phyloP scores from a whole-genome alignment of 2,888 invertebrate species.

The Anthrax anthrax region DNA sequence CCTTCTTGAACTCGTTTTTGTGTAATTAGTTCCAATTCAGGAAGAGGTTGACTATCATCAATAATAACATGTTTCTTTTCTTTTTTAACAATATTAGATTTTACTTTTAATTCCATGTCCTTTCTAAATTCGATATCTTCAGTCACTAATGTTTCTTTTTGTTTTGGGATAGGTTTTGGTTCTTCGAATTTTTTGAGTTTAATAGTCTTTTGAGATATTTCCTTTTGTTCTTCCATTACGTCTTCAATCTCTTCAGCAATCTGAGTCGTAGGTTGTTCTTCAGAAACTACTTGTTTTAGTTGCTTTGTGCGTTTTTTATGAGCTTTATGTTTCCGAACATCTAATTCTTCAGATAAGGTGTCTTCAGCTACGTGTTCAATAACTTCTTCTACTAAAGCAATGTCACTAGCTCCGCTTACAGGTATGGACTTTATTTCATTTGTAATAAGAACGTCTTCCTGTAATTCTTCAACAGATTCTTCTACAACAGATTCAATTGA shows the following conservation, averaged over 20 bases:
- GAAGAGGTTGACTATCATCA: conserved; percentile 41
- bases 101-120: conserved; percentile 41
- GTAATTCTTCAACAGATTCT: conserved; percentile 28
- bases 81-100: conserved; percentile 37
- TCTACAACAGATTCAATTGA: conserved; percentile 30
- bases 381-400: conserved; percentile 29
- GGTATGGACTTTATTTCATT: conserved; percentile 26
- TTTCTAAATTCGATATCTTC: conserved; percentile 34
- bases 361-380: conserved; percentile 23
- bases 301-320: conserved; percentile 31
- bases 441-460: conserved; percentile 28
- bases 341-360: conserved; percentile 17
- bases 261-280: conserved; percentile 28
- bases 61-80: conserved; percentile 34
- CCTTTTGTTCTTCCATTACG: conserved; percentile 21
- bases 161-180: conserved; percentile 13
- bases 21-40: conserved; percentile 44
- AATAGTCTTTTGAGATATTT: conserved; percentile 37
- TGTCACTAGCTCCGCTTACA: conserved; percentile 24
- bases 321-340: conserved; percentile 26
- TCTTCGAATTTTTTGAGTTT: conserved; percentile 32
- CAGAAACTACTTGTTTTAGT: conserved; percentile 26
- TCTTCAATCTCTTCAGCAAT: conserved; percentile 25
- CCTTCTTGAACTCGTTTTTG: conserved; percentile 41
- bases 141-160: conserved; percentile 19